These are phyloP conservation scores for Ips typographus DNA, from an alignment of 1,140 invertebrate genomes.

Conservation along the genomic window DNA sequence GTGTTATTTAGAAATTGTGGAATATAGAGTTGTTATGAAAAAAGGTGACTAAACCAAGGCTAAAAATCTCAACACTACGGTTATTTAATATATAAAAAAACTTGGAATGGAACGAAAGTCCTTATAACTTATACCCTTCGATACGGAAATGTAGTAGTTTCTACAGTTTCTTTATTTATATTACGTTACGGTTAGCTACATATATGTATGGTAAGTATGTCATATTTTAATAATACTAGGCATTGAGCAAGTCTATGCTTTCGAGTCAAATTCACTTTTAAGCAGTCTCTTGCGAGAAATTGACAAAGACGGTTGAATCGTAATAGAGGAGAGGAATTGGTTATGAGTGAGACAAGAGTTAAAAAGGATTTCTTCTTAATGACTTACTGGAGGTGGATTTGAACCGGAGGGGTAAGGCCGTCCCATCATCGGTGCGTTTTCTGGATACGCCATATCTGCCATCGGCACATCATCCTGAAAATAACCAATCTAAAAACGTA, in stretches of 20 bases:
- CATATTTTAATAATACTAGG: slow-evolving; percentile 36
- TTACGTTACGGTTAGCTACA: slow-evolving; percentile 39
- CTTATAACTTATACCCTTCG: slow-evolving; percentile 8
- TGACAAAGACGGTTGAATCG: slow-evolving; percentile 46
- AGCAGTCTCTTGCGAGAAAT: slow-evolving; percentile 42
- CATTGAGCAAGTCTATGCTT: slow-evolving; percentile 46
- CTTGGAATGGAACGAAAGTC: slow-evolving; percentile 4
- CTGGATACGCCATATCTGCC: slow-evolving; percentile 71
- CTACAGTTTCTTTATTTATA: slow-evolving; percentile 20
- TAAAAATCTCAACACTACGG: background rate
- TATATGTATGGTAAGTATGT: slow-evolving; percentile 25
- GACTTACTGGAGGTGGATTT: slow-evolving; percentile 60
- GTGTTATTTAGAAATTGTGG: slow-evolving; percentile 1
- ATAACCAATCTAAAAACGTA: background rate
- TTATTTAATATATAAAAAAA: slow-evolving; percentile 2
- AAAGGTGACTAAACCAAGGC: slow-evolving; percentile 1
- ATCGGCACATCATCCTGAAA: slow-evolving; percentile 72
- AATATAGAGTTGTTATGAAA: background rate
- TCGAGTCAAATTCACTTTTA: slow-evolving; percentile 30
- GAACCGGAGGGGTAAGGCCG: slow-evolving; percentile 58
- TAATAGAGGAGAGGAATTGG: slow-evolving; percentile 24
- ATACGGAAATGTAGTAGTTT: slow-evolving; percentile 7
- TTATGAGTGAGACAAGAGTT: slow-evolving; percentile 20
- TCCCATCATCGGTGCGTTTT: slow-evolving; percentile 58
- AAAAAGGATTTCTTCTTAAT: slow-evolving; percentile 44